phyloP scores from a whole-genome alignment of 2,888 invertebrate species.

The Dicyrtoma fusca region DNA sequence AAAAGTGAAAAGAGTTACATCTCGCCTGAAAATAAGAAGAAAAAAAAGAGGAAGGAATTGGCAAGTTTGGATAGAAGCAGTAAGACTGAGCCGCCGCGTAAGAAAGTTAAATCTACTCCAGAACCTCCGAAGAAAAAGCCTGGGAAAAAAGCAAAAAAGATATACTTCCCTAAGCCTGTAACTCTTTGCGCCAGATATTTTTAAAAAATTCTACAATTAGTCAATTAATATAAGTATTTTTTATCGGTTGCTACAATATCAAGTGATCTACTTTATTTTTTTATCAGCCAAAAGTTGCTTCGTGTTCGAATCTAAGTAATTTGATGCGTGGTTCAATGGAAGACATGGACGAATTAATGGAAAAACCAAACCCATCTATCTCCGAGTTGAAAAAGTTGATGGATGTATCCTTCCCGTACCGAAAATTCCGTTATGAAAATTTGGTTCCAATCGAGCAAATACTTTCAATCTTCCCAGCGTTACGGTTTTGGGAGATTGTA shows the following conservation, averaged over 20 bases:
- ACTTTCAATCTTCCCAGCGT: not conserved
- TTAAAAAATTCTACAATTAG: too few species aligned
- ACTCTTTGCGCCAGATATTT: too few species aligned
- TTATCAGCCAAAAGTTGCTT: not conserved
- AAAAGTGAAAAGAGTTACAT: not conserved
- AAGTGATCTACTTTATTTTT: not conserved
- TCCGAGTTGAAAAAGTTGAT: not conserved
- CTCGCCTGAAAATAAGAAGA: not conserved
- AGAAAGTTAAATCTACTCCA: not conserved
- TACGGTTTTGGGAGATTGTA: not conserved
- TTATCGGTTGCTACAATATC: too few species aligned
- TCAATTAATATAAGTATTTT: too few species aligned
- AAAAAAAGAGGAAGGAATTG: not conserved
- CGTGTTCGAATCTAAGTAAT: too few species aligned
- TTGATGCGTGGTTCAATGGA: not conserved
- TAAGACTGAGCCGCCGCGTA: not conserved
- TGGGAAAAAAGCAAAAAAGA: not conserved
- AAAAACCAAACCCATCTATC: not conserved
- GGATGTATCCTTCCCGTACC: not conserved
- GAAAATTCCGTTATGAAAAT: conserved; percentile 3
- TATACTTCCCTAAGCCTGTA: not conserved
- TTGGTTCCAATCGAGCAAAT: not conserved
- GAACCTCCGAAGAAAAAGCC: not conserved
- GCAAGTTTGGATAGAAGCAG: not conserved
- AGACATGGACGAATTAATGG: not conserved